These are phyloP conservation scores for Synergus laeviventris DNA, from an alignment of 2,888 invertebrate species.

Conservation along the genomic window DNA sequence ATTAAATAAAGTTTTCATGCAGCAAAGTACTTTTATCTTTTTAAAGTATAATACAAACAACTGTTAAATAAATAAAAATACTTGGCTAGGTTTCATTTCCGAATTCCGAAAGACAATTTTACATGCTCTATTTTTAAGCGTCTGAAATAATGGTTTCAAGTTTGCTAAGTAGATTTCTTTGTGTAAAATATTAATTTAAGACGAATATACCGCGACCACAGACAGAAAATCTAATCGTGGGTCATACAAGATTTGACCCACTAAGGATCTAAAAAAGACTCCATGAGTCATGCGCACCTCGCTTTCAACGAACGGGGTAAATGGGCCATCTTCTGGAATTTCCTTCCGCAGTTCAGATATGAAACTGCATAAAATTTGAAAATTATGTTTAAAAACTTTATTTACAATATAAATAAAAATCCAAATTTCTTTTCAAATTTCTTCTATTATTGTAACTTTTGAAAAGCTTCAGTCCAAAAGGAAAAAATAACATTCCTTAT, in stretches of 20 bases:
- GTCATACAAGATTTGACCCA: constrained; percentile 39
- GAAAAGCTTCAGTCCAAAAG: no score
- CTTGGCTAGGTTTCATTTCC: background rate
- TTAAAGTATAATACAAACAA: background rate
- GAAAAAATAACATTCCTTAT: no score
- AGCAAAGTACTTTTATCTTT: background rate
- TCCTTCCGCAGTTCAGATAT: constrained; percentile 23
- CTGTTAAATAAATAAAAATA: background rate
- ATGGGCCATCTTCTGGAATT: constrained; percentile 32
- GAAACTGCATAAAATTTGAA: background rate
- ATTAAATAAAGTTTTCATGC: background rate
- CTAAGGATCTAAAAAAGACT: constrained; percentile 34
- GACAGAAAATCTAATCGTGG: constrained; percentile 31
- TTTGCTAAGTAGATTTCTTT: background rate
- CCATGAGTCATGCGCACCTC: constrained; percentile 25
- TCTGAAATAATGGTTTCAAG: background rate
- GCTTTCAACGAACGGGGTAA: constrained; percentile 24
- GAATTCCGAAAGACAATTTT: background rate
- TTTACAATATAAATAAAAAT: no score
- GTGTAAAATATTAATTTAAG: constrained; percentile 5
- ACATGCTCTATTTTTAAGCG: background rate
- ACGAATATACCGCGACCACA: constrained; percentile 21
- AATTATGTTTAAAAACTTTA: background rate
- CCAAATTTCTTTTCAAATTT: no score
- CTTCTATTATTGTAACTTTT: no score